Percentiles rank a stretch among this genome's conserved stretches.
phyloP scores from a whole-genome alignment of 2,888 invertebrate genomes.

The Polia nebulosa region DNA sequence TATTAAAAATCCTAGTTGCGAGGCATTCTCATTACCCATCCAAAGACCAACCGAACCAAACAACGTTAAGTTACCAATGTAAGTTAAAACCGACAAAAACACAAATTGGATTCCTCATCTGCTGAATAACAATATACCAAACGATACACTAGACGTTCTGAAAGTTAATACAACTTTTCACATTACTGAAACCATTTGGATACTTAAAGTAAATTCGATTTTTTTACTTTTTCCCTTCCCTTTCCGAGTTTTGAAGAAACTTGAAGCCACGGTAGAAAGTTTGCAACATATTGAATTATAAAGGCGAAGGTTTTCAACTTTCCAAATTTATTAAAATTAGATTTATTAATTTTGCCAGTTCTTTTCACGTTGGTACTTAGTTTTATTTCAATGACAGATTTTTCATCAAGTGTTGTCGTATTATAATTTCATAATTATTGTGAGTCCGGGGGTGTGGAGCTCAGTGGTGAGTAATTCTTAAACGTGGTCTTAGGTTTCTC shows the following conservation, averaged over 20 bases:
- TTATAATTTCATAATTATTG: no score
- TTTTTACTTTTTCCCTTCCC: conserved; percentile 20
- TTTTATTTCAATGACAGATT: conserved; percentile 1
- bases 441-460: no score
- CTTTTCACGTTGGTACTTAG: conserved; percentile 13
- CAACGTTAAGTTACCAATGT: no score
- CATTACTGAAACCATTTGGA: conserved; percentile 49
- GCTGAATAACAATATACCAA: conserved; percentile 30
- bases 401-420: neutral
- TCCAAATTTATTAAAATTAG: conserved; percentile 50
- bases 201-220: conserved; percentile 54
- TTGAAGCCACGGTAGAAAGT: conserved; percentile 36
- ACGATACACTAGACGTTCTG: conserved; percentile 32
- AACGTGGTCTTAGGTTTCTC: no score
- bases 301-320: conserved; percentile 32
- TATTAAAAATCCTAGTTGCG: no score
- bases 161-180: conserved; percentile 54
- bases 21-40: no score
- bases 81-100: conserved; percentile 18
- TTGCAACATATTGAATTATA: conserved; percentile 56
- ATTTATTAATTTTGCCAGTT: conserved; percentile 50
- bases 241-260: conserved; percentile 21
- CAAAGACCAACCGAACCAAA: no score
- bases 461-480: no score
- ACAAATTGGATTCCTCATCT: conserved; percentile 2